Conservation (phyloP, 1,140 invertebrate genomes). For the Lasioglossum albipes region DNA sequence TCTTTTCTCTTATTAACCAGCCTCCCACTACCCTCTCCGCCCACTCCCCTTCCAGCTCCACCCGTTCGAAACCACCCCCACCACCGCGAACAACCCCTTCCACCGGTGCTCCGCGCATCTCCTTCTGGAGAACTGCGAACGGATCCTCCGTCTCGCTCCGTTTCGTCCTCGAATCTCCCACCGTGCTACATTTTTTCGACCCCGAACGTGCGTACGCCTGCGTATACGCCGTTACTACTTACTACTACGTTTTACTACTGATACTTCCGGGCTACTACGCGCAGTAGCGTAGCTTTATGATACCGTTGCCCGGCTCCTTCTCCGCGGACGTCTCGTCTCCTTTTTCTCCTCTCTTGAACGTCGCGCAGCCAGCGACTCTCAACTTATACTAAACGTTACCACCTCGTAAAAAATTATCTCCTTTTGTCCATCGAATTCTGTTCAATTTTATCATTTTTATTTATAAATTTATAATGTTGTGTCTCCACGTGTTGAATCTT, state of each 20-base stretch:
- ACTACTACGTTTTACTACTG: conserved; percentile 64
- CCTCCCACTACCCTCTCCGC: too few relatives aligned
- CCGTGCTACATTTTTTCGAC: conserved; percentile 43
- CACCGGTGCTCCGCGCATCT: neutral
- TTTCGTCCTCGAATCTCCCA: conserved; percentile 48
- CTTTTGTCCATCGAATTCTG: too few relatives aligned
- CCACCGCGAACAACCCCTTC: neutral
- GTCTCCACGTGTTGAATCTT: too few relatives aligned
- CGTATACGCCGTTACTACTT: conserved; percentile 70
- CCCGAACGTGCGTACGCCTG: conserved; percentile 70
- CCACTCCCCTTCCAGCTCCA: neutral
- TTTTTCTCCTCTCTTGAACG: too few relatives aligned
- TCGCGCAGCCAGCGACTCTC: too few relatives aligned
- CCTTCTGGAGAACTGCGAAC: conserved; percentile 30
- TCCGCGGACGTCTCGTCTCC: neutral
- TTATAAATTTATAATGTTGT: too few relatives aligned
- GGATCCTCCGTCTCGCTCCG: conserved; percentile 30
- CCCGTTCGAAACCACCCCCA: neutral
- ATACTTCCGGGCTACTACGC: conserved; percentile 59
- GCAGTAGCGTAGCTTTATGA: conserved; percentile 56
- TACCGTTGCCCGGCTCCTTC: conserved; percentile 1
- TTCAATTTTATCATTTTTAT: too few relatives aligned
- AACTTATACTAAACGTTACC: too few relatives aligned
- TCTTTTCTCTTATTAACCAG: conserved; percentile 4
- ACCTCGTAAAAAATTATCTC: too few relatives aligned